Conservation (phyloP, 2,113 vertebrate species). For the Melanerpes formicivorus region DNA sequence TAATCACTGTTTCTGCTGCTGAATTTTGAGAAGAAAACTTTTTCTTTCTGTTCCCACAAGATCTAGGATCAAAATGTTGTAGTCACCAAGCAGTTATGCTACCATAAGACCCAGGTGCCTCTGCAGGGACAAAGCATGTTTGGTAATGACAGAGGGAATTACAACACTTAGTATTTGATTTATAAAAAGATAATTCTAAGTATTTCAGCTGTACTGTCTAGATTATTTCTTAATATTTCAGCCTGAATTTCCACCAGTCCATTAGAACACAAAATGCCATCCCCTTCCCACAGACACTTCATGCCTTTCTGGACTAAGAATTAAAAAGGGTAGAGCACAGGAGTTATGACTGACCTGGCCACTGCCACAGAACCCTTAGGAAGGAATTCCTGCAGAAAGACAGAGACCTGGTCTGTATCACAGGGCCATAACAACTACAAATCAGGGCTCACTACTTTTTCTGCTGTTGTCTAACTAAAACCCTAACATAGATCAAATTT, state of each 20-base stretch:
- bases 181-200: background rate
- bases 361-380: background rate
- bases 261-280: background rate
- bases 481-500: constrained; percentile 30
- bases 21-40: background rate
- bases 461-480: constrained; percentile 62
- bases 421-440: constrained; percentile 38
- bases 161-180: background rate
- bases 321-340: background rate
- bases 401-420: constrained; percentile 54
- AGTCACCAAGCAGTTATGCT: background rate
- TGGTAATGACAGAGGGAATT: background rate
- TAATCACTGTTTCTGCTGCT: background rate
- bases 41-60: background rate
- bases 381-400: constrained; percentile 42
- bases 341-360: constrained; percentile 19
- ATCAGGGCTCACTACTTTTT: constrained; percentile 44
- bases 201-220: background rate
- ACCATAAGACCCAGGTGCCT: background rate
- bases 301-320: background rate
- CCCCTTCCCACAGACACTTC: background rate
- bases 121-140: background rate
- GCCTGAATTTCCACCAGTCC: background rate
- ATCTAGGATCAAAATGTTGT: background rate
- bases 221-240: background rate